Conservation (phyloP, 2,888 invertebrate genomes). For the Cosmia trapezina region DNA sequence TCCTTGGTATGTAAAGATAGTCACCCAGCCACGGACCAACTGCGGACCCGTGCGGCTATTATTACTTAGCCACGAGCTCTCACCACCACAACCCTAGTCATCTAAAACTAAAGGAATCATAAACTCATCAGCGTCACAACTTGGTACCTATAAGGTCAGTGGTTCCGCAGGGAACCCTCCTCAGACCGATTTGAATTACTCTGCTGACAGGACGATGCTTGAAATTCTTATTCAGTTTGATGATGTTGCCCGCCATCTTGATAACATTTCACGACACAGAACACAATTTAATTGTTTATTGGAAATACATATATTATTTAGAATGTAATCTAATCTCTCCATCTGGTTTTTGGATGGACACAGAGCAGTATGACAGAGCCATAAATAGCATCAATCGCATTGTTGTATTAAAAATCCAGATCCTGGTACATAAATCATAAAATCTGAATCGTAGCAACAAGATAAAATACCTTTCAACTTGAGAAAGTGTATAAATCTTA, state of each 20-base stretch:
- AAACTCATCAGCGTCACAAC: not conserved
- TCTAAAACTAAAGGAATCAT: not conserved
- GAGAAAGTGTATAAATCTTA: conserved; percentile 4
- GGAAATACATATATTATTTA: not conserved
- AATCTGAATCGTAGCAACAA: not conserved
- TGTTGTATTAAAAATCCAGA: not conserved
- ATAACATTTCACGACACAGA: not conserved
- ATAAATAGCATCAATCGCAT: not conserved
- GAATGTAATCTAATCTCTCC: not conserved
- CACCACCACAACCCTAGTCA: not conserved
- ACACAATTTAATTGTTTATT: not conserved
- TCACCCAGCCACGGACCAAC: no score
- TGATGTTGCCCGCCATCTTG: not conserved
- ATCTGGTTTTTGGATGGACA: not conserved
- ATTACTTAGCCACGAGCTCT: not conserved
- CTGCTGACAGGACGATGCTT: not conserved
- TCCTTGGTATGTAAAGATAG: no score
- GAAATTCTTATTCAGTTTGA: not conserved
- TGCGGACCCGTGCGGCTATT: no score
- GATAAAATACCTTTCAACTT: not conserved
- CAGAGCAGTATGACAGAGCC: not conserved
- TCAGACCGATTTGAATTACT: conserved; percentile 10
- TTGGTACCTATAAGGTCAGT: not conserved
- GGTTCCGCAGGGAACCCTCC: not conserved
- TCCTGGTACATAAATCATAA: not conserved